Conservation (phyloP, 2,888 invertebrate genomes). For the Ectobius pallidus region DNA sequence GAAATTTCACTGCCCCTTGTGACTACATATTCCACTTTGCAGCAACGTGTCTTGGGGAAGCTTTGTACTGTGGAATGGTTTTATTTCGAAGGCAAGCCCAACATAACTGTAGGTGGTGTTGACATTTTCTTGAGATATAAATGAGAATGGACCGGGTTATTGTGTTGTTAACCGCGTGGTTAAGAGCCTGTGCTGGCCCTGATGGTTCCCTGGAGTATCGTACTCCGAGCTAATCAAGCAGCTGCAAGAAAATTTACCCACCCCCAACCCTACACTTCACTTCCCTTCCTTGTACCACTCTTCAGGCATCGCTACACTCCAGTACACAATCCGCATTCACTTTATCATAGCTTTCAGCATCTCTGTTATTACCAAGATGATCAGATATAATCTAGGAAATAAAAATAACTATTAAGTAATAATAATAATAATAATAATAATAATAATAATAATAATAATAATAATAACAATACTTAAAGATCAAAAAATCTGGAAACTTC, state of each 20-base stretch:
- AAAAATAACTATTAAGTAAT: neutral
- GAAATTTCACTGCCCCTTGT: too few species aligned
- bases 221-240: slow-evolving; percentile 30
- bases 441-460: neutral
- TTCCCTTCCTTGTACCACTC: neutral
- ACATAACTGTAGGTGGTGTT: too few species aligned
- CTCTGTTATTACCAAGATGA: neutral
- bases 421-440: neutral
- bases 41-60: too few species aligned
- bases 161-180: slow-evolving; percentile 31
- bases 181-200: slow-evolving; percentile 34
- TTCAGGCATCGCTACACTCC: neutral
- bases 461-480: too few species aligned
- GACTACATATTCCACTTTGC: too few species aligned
- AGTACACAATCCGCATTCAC: neutral
- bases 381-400: neutral
- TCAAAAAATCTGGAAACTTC: too few species aligned
- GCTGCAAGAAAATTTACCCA: neutral
- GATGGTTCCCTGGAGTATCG: slow-evolving; percentile 35
- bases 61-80: too few species aligned
- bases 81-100: too few species aligned
- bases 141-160: neutral
- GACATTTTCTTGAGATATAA: too few species aligned
- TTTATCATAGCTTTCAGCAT: neutral
- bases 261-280: neutral